A percentile compares a stretch with the other conserved stretches of the same genome.
Evolutionary conservation across 2,113 vertebrate genomes (phyloP).

Genomic region (Probosciger aterrimus): DNA sequence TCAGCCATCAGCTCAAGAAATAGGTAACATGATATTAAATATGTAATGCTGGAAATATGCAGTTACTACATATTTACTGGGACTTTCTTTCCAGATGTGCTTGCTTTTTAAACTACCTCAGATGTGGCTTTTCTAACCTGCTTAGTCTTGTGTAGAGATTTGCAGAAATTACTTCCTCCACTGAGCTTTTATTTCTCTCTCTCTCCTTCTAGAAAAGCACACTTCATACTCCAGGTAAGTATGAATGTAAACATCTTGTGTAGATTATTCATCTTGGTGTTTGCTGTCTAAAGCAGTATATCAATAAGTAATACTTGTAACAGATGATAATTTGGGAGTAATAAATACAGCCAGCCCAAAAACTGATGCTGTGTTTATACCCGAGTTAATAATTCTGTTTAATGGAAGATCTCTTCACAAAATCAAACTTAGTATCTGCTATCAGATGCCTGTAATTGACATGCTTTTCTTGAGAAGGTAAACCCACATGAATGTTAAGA

Average conservation of each 20-base stretch:
- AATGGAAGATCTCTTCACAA: neutral
- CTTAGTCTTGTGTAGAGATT: neutral
- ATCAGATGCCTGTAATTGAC: neutral
- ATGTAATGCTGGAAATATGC: neutral
- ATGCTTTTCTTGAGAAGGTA: neutral
- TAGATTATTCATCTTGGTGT: neutral
- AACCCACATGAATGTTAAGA: neutral
- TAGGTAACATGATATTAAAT: neutral
- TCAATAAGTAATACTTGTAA: neutral
- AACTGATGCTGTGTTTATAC: neutral
- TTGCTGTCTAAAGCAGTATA: neutral
- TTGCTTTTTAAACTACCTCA: neutral
- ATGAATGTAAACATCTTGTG: neutral
- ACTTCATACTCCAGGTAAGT: conserved; percentile 88
- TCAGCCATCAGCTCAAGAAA: neutral
- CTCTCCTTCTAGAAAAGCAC: conserved; percentile 82
- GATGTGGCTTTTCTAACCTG: neutral
- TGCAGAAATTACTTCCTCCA: neutral
- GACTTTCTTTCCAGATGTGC: neutral
- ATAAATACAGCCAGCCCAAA: neutral
- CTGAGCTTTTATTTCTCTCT: conserved; percentile 4
- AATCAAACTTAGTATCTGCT: neutral
- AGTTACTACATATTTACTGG: neutral
- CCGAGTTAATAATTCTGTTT: neutral
- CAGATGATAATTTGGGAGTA: neutral